Base-by-base conservation (phyloP, 2,797 vertebrate genomes). In the Malurus leucopterus region DNA sequence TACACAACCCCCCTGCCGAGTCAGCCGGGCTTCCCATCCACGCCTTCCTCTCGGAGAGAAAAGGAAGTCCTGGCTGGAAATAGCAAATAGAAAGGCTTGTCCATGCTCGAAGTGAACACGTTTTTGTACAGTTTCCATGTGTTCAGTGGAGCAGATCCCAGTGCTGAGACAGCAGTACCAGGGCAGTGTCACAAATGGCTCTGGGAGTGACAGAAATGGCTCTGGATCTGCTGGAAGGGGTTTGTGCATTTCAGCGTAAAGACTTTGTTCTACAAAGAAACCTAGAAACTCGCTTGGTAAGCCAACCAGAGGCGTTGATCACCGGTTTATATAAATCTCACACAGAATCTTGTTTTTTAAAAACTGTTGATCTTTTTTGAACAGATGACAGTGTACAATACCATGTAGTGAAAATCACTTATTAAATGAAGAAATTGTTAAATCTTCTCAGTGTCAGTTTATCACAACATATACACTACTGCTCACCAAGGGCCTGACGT, bases 391-490 rank as follows among this genome's bases (percentile, higher is more conserved):
- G 73, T 97, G 97, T 97, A 97, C 92, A 95, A 95, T 96, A 95
- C 88, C 96, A 96, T 97, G 96, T 97, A 97, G 96, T 97, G 88
- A 96, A 95, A 96, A 95, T 94, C 94, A 97, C 96, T 97, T 97
- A 97, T 97, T 97, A 98, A 98, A 97, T 93, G 94, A 96, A 69
- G 84, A 97, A 95, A 94, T 97, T 97, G 96, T 96, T 97, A 96
- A 96, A 95, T 90, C 91, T 70, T 96, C 95, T 96, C 88, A 8
- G 95, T 96, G 96, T 97, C 94, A 10, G 5, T 96, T 96, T 96
- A 89, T 97, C 96, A 57, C 93, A 91, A 74, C 91, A 1, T 77
- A 59, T 30, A 73, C 90, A 54, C 90, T 79, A 15, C 93, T 89
- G 84, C 92, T 93, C 36, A 74, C 94, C 38, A 17, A 74, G 62